Percentiles rank a stretch among this genome's conserved stretches.
Evolutionary conservation across 2,888 invertebrate species (phyloP).

Genomic region (Eupithecia pulchellata): DNA sequence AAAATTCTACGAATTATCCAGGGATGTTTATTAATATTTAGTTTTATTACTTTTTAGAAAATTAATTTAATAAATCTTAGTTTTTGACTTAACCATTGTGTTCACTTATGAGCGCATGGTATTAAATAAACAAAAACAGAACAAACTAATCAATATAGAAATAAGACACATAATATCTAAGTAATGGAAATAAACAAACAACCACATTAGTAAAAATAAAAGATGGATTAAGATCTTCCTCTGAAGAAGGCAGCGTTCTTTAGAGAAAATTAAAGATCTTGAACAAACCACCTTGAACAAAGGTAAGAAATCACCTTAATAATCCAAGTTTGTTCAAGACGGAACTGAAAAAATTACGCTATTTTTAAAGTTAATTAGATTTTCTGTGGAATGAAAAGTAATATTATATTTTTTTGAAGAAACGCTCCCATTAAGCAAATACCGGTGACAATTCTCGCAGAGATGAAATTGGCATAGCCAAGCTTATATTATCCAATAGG

Average conservation of each 20-base stretch:
- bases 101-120: no score
- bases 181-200: no score
- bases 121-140: no score
- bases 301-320: slow-evolving; percentile 5
- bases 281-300: background rate
- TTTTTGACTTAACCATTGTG: no score
- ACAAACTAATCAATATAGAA: no score
- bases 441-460: background rate
- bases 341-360: background rate
- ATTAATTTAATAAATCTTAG: no score
- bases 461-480: background rate
- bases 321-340: slow-evolving; percentile 4
- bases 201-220: no score
- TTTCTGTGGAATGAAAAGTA: background rate
- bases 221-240: no score
- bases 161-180: no score
- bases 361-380: slow-evolving; percentile 5
- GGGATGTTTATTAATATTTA: no score
- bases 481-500: background rate
- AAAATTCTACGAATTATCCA: no score
- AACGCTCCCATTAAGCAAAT: background rate
- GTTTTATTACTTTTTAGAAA: no score
- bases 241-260: background rate
- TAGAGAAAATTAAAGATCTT: background rate
- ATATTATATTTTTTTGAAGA: background rate